These are phyloP conservation scores for Tauraco hartlaubi DNA, from an alignment of 2,797 vertebrate genomes.

Conservation along the genomic window DNA sequence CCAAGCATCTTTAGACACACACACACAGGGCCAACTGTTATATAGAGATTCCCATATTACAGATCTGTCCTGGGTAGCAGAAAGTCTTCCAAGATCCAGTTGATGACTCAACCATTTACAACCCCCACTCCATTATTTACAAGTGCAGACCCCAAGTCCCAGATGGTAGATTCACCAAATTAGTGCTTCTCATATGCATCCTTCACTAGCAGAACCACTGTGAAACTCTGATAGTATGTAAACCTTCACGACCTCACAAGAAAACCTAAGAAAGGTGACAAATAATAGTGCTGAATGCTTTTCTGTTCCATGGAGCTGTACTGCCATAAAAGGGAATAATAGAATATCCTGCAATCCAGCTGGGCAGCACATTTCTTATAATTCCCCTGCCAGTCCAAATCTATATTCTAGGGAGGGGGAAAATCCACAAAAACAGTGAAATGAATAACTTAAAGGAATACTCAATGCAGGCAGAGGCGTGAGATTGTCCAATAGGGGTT, in stretches of 20 bases:
- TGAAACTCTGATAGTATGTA: background rate
- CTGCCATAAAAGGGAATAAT: background rate
- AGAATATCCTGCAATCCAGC: background rate
- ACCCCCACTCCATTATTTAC: background rate
- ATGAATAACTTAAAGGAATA: background rate
- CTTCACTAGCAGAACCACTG: background rate
- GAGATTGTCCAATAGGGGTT: background rate
- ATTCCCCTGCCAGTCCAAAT: background rate
- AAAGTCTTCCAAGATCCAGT: background rate
- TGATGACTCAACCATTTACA: background rate
- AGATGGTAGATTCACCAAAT: background rate
- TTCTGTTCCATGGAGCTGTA: background rate
- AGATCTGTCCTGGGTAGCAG: background rate
- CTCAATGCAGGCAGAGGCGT: background rate
- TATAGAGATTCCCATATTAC: background rate
- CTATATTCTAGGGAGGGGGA: background rate
- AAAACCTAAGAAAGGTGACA: background rate
- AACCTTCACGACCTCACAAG: background rate
- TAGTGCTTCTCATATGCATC: background rate
- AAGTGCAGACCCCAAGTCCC: background rate
- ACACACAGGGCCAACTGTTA: background rate
- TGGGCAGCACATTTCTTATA: background rate
- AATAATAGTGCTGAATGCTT: background rate
- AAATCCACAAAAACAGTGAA: background rate
- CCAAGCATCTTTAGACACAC: background rate